Base-by-base conservation (phyloP, 1,140 invertebrate species). In the Hydropsyche tenuis region DNA sequence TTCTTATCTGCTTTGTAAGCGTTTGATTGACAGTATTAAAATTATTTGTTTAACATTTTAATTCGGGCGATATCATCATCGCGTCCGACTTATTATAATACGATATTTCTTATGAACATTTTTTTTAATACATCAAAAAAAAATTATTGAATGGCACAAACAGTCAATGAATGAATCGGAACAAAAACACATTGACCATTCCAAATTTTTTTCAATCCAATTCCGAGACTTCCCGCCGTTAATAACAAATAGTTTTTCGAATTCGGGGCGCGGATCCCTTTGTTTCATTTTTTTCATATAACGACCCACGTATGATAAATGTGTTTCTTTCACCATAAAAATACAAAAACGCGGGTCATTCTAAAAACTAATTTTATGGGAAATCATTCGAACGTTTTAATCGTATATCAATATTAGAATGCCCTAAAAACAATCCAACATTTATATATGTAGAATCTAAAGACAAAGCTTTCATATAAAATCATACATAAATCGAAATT, bases 191-290 rank as follows among this genome's bases (percentile, higher is more conserved):
- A 7, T 60, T 60, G 23, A 20, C 7, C 25, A 1, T 60, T 37
- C 9, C 9, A 37, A 9, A n/a, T 62, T 37, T 62, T 53, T 11
- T 18, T 18, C 48, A 20, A 53, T 53, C 48, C 20, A 18, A 53
- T 60, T 48, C 48, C 45, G 18, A 64, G 69, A 62, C 27, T 20
- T 53, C 74, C 73, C 45, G 53, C 66, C 51, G 75, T 5, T 69
- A 66, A 48, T 72, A 77, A 77, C 69, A 77, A 77, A 77, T 74
- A 74, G 72, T 27, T 74, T 74, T 62, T 20, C 69, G 53, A 71
- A 70, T 76, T 73, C 65, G 43, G 48, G 45, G 23, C 43, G 37
- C 37, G 12, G 65, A 30, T 48, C 45, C 37, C n/a, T 45, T 68
- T 68, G 43, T 68, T 43, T 68, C 30, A 37, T 37, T 37, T 37